Conservation (phyloP, 2,797 vertebrate species). For the Acanthis flammea region DNA sequence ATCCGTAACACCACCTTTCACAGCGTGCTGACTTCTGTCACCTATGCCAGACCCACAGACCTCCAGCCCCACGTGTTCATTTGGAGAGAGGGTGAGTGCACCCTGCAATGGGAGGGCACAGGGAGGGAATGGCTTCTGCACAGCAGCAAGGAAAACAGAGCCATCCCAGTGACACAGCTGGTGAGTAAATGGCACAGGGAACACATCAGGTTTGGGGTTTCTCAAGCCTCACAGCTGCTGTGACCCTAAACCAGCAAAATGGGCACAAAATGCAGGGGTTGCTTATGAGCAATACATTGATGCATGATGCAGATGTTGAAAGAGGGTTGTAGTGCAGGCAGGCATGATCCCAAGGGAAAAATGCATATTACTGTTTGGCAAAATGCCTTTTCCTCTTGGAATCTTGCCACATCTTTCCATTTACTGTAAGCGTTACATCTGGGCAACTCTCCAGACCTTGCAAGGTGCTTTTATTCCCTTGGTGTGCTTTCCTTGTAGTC, state of each 20-base stretch:
- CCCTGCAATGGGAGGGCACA: fast-evolving
- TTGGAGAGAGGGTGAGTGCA: slow-evolving; percentile 81
- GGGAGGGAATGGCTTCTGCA: background rate
- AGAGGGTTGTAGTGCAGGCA: background rate
- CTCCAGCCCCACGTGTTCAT: slow-evolving; percentile 82
- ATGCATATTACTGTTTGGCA: background rate
- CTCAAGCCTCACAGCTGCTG: background rate
- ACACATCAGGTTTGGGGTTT: background rate
- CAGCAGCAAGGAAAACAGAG: background rate
- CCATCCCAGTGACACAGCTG: background rate
- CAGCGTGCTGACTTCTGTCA: slow-evolving; percentile 80
- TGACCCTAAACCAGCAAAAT: background rate
- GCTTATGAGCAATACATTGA: background rate
- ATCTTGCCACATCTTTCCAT: background rate
- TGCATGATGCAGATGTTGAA: background rate
- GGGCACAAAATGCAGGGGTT: background rate
- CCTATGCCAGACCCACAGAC: background rate
- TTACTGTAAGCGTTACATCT: background rate
- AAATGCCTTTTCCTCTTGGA: background rate
- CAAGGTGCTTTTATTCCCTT: background rate
- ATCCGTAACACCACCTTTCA: slow-evolving; percentile 79
- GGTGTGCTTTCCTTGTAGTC: fast-evolving
- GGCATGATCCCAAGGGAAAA: background rate
- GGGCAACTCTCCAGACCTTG: background rate
- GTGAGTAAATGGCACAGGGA: background rate